Percentiles rank a stretch among this genome's conserved stretches.
Conservation (phyloP, 2,113 vertebrate species). For the Dunckerocampus dactyliophorus region DNA sequence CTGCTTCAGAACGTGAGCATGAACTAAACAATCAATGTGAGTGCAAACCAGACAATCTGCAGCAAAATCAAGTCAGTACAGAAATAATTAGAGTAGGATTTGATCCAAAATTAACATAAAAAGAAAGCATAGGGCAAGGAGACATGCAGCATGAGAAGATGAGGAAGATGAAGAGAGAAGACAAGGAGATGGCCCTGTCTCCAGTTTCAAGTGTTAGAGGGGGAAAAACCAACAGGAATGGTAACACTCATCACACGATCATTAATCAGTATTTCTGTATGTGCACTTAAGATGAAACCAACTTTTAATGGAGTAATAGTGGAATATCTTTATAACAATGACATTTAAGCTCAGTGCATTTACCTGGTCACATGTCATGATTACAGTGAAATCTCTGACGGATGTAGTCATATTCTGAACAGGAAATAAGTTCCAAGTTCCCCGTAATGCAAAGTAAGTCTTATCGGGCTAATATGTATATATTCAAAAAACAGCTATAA, state of each 20-base stretch:
- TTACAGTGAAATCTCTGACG: conserved; percentile 16
- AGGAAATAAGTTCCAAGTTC: conserved; percentile 2
- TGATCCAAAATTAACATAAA: background rate
- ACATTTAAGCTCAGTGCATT: background rate
- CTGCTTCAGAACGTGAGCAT: background rate
- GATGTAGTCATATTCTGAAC: too few species aligned
- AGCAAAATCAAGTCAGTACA: conserved; percentile 22
- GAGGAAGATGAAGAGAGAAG: conserved; percentile 4
- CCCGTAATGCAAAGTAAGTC: background rate
- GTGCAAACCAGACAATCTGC: conserved; percentile 20
- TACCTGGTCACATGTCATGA: conserved; percentile 6
- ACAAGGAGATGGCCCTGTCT: conserved; percentile 41
- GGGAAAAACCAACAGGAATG: conserved; percentile 71
- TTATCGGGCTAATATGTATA: conserved; percentile 6
- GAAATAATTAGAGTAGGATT: conserved; percentile 19
- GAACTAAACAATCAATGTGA: too few species aligned
- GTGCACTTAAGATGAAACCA: background rate
- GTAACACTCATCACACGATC: conserved; percentile 27
- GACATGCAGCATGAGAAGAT: conserved; percentile 8
- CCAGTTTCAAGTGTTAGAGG: conserved; percentile 34
- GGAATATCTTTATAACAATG: background rate
- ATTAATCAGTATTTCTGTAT: background rate
- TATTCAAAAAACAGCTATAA: background rate
- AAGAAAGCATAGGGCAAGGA: conserved; percentile 4
- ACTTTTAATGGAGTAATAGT: background rate